Base-by-base conservation (phyloP, 1,140 invertebrate species). In the Riptortus pedestris region DNA sequence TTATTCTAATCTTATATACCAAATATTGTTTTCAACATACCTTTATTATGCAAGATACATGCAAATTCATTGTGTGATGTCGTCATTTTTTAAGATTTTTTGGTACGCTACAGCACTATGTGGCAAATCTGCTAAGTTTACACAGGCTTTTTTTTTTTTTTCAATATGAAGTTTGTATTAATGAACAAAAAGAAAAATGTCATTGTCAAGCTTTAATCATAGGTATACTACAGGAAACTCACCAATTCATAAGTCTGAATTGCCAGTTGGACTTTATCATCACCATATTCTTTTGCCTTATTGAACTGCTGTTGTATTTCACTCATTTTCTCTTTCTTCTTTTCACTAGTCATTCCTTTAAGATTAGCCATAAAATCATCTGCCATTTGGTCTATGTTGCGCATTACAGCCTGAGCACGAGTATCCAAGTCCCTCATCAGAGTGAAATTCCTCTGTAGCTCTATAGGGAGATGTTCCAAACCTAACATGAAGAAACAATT, bases 171-270 rank as follows among this genome's bases (percentile, higher is more conserved):
- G n/a, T n/a, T n/a, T n/a, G n/a, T n/a, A n/a, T n/a, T n/a, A n/a
- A n/a, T n/a, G n/a, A n/a, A n/a, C n/a, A n/a, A n/a, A n/a, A n/a
- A n/a, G n/a, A n/a, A n/a, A n/a, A n/a, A n/a, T n/a, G n/a, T n/a
- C n/a, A n/a, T n/a, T n/a, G n/a, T n/a, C n/a, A n/a, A n/a, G n/a
- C n/a, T n/a, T n/a, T n/a, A n/a, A n/a, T n/a, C n/a, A n/a, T n/a
- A n/a, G n/a, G n/a, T 20, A 48, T 4, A 11, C 45, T 48, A 20
- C 4, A 48, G 4, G 45, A 11, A 20, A 48, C 45, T 48, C 7
- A 83, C 94, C 74, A 98, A 79, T 78, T 98, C 95, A 74, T 98
- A 98, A 0, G 94, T 98, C 76, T 98, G 94, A 76, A 97, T 96
- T 0, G 95, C 93, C 64, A 98, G 78, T 74, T 96, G 92, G 14